Evolutionary conservation across 2,113 vertebrate genomes (phyloP).

Genomic region (Astatoreochromis straeleni): DNA sequence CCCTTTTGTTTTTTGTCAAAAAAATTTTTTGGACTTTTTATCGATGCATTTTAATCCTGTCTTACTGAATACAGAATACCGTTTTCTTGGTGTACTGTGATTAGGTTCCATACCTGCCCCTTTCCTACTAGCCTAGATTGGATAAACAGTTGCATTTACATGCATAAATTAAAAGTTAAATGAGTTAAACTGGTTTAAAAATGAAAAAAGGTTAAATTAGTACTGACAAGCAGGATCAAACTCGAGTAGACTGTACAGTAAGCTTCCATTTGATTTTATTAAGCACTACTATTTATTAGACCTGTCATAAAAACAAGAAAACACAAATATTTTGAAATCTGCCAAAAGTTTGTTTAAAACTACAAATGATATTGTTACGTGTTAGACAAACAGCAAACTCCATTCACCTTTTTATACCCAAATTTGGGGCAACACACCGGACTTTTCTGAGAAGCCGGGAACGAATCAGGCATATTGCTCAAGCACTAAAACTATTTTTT

Average conservation of each 20-base stretch:
- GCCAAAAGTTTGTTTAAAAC: not conserved
- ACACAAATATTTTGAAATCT: not conserved
- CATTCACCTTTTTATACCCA: not conserved
- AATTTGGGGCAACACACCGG: not conserved
- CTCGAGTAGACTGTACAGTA: fast-evolving
- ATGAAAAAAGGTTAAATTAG: not conserved
- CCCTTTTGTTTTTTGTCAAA: fast-evolving
- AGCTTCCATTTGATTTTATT: not conserved
- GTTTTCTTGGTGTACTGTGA: not conserved
- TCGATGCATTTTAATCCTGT: not conserved
- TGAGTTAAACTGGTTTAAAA: not conserved
- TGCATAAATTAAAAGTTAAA: not conserved
- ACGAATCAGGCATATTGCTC: fast-evolving
- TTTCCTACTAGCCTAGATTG: not conserved
- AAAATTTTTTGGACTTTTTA: not conserved
- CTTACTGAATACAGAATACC: not conserved
- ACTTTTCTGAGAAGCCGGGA: not conserved
- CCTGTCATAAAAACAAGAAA: not conserved
- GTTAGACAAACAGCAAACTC: not conserved
- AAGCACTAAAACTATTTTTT: not conserved
- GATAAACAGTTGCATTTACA: not conserved
- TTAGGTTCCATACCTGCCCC: not conserved
- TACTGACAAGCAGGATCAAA: not conserved
- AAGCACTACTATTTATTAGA: not conserved
- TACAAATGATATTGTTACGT: not conserved